Conservation (phyloP, 2,797 vertebrate genomes). For the Hirundo rustica region DNA sequence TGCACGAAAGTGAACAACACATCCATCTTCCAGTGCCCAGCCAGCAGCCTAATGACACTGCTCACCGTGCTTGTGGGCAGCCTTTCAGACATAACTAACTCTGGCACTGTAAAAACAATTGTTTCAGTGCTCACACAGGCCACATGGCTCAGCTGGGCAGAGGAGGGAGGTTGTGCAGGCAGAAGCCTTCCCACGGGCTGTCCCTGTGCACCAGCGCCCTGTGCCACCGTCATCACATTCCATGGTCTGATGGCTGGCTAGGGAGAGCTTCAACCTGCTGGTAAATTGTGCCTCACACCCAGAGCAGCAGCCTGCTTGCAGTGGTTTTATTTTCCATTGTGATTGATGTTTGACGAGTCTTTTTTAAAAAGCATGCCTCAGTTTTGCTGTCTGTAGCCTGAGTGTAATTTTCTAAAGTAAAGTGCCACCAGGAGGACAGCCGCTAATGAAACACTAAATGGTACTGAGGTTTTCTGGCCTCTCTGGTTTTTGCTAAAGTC, state of each 20-base stretch:
- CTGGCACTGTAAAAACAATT: slow-evolving; percentile 22
- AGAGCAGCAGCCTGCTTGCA: neutral
- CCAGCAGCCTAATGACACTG: slow-evolving; percentile 50
- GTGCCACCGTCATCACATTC: neutral
- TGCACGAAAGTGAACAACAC: slow-evolving; percentile 41
- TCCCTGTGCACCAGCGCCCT: neutral
- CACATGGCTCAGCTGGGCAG: neutral
- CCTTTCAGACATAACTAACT: slow-evolving; percentile 40
- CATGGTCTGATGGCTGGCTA: neutral
- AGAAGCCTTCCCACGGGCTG: neutral
- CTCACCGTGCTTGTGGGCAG: neutral
- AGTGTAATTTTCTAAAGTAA: neutral
- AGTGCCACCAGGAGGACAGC: neutral
- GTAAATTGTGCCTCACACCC: neutral
- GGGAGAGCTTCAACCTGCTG: neutral
- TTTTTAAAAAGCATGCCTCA: neutral
- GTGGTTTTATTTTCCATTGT: neutral
- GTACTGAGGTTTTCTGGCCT: neutral
- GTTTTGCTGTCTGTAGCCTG: neutral
- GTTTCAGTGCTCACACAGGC: neutral
- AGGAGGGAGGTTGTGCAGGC: neutral
- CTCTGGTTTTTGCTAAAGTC: neutral
- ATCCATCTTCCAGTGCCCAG: slow-evolving; percentile 64
- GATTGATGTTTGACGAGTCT: neutral
- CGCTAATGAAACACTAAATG: neutral